Evolutionary conservation across 2,797 vertebrate genomes (phyloP).

Genomic region (Ctenopoma multispine): DNA sequence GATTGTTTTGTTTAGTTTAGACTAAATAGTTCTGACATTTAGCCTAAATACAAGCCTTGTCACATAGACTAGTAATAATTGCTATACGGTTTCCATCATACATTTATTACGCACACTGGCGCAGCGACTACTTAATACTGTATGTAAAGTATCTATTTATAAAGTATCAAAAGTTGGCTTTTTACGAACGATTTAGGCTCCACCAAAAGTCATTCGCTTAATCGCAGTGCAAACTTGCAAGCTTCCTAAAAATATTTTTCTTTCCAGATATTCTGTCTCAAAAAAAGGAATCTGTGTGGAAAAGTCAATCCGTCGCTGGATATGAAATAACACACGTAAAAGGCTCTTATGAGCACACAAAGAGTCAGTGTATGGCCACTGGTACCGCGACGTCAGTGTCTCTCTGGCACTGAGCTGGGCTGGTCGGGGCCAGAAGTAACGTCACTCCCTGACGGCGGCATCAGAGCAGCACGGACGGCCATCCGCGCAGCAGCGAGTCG

Average conservation of each 20-base stretch:
- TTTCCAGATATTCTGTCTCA: background rate
- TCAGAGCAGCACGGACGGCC: constrained; percentile 49
- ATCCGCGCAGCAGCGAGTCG: constrained; percentile 53
- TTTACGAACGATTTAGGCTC: background rate
- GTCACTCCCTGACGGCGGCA: constrained; percentile 73
- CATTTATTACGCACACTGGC: background rate
- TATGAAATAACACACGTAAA: constrained; percentile 38
- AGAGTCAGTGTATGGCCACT: constrained; percentile 44
- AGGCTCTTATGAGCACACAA: constrained; percentile 32
- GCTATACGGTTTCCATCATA: too few relatives aligned
- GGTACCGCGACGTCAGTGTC: constrained; percentile 67
- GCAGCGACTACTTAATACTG: background rate
- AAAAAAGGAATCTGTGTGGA: background rate
- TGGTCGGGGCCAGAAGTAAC: constrained; percentile 62
- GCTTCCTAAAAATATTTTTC: background rate
- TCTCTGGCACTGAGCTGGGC: constrained; percentile 42
- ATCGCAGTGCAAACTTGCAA: background rate
- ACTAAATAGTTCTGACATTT: background rate
- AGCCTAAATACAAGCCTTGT: background rate
- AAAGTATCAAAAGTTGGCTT: background rate
- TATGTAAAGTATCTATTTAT: background rate
- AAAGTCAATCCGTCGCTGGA: constrained; percentile 19
- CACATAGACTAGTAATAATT: background rate
- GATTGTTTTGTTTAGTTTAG: too few relatives aligned
- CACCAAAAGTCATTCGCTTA: background rate